Conservation (phyloP, 2,113 vertebrate species). For the Marcusenius ussheri region DNA sequence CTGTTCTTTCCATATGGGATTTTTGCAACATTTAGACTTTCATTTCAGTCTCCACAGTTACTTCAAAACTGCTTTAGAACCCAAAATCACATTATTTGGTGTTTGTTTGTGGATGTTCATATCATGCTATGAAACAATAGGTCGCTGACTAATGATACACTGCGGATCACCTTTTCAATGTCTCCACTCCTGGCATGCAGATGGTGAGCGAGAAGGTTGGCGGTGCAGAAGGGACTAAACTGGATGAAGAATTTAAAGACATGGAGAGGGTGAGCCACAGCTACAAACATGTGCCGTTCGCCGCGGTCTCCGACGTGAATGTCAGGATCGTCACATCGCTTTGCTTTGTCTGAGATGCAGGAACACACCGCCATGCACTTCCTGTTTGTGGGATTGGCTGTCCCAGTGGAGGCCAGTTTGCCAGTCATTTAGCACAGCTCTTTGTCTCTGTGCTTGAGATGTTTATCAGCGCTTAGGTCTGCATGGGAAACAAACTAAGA, state of each 20-base stretch:
- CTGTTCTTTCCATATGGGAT: neutral
- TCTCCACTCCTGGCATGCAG: conserved; percentile 45
- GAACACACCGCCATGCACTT: neutral
- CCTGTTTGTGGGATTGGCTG: neutral
- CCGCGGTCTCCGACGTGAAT: neutral
- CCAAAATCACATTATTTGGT: neutral
- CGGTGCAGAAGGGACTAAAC: conserved; percentile 91
- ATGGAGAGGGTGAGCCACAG: conserved; percentile 77
- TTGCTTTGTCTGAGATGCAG: neutral
- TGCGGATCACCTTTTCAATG: neutral
- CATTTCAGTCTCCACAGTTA: neutral
- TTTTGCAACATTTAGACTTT: neutral
- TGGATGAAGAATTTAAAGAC: conserved; percentile 93
- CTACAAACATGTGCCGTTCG: neutral
- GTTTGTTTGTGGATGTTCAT: neutral
- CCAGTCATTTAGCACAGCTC: neutral
- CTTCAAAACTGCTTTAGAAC: neutral
- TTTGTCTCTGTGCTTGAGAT: neutral
- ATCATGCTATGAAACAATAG: neutral
- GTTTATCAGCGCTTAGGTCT: neutral
- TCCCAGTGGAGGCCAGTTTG: neutral
- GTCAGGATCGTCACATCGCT: neutral
- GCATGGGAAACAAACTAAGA: neutral
- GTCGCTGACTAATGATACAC: neutral
- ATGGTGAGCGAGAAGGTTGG: conserved; percentile 96